Conservation (phyloP, 2,113 vertebrate species). For the Psilopogon haemacephalus region DNA sequence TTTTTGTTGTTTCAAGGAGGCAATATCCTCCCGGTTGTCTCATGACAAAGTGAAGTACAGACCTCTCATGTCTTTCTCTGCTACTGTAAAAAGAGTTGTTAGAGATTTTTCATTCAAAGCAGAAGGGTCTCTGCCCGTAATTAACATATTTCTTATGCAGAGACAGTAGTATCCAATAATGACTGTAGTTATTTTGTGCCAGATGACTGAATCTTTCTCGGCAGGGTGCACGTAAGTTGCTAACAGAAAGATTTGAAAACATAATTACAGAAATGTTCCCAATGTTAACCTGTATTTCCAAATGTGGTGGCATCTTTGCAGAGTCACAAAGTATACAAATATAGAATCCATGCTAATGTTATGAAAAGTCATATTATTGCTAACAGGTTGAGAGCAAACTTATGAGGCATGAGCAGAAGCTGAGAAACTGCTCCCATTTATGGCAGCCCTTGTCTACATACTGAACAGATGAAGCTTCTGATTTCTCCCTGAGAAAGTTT, state of each 20-base stretch:
- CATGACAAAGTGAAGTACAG: background rate
- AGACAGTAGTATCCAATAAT: background rate
- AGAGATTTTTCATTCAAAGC: background rate
- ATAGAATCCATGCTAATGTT: background rate
- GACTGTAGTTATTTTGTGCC: background rate
- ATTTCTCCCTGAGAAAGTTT: slow-evolving; percentile 7
- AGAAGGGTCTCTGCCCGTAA: background rate
- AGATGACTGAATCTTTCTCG: background rate
- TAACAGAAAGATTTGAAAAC: background rate
- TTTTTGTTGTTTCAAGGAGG: background rate
- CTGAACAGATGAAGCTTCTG: background rate
- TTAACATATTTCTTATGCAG: background rate
- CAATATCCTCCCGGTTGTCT: background rate
- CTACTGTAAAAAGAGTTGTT: background rate
- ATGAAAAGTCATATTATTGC: background rate
- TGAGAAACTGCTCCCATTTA: background rate
- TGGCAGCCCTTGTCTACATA: background rate
- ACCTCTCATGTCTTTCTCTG: background rate
- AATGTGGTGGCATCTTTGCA: background rate
- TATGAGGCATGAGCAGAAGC: background rate
- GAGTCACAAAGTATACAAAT: background rate
- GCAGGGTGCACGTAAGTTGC: background rate
- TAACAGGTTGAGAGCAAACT: background rate
- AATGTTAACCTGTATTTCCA: background rate
- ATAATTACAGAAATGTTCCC: background rate